Evolutionary conservation across 1,140 invertebrate species (phyloP), one percentile per base, ranked within the genome.

Genomic region (Neodiprion lecontei): DNA sequence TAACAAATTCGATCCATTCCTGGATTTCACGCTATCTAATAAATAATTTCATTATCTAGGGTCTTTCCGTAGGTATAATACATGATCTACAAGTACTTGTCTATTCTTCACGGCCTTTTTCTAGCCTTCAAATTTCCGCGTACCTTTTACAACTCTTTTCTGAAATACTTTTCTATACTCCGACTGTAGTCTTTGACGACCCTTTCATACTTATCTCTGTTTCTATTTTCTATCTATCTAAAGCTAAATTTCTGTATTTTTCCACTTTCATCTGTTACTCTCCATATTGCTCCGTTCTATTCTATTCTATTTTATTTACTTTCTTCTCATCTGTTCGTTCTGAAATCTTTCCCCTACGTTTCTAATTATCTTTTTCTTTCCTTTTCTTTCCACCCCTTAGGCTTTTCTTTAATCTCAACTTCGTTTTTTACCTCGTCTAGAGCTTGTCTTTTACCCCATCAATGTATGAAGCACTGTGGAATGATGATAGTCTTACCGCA

Each of bases 251-350:
- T 3, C 28, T 40, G 61, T 61, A 7, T 71, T 71, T 71, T 40
- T 28, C 1, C 50, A 48, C 23, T 48, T 71, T 71, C 53, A 28
- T 17, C 47, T 47, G n/a, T 28, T 17, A 14, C 49, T 65, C 23
- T 28, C 48, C 23, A 23, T 65, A 48, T 69, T 74, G 21, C 72
- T 74, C 67, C 70, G 65, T 48, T 74, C 72, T 69, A 14, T 71
- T n/a, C 28, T 69, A 61, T 48, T 69, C 47, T 50, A 49, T 67
- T 40, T 5, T 4, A 40, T 40, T 40, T 40, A 40, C 5, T 40
- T 40, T 40, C 28, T 70, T 40, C 17, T 70, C 47, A 65, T 65
- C n/a, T 72, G 10, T 48, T 48, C 28, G 65, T 28, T 72, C n/a
- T 70, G 61, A 2, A 50, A 65, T 23, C 72, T 9, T 21, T n/a